Evolutionary conservation across 2,797 vertebrate genomes (phyloP), one percentile per base, ranked within the genome.

Genomic region (Acanthornis magna): DNA sequence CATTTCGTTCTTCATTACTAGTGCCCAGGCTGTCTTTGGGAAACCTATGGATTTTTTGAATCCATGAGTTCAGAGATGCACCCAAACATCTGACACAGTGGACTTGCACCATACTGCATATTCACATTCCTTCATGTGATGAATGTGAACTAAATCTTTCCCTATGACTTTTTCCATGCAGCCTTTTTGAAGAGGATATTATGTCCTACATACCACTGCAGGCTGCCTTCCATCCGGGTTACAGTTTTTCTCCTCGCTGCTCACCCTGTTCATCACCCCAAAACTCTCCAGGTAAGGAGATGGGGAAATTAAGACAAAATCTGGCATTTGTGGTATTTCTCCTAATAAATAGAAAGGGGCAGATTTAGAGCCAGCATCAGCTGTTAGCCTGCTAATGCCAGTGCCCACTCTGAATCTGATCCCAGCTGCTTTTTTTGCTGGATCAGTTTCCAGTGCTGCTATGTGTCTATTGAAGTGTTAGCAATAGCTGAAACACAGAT

Each of bases 131-230:
- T 92, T 91, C 16, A 1, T 47, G 22, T 78, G 55, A 51, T 34
- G 34, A 77, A 71, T 34, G 12, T 47, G 54, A 90, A 75, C 17
- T 32, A 66, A 80, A 38, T 34, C 20, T 80, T 60, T 94, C 63
- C 78, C 78, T 89, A 3, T 86, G 23, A 3, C 55, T 70, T 84
- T 78, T 95, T 77, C 79, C 76, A 40, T 95, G 11, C 95, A 99
- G 99, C 97, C 98, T 99, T 83, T 99, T 99, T 97, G 99, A 99
- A 97, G 99, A 99, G 97, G 99, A 99, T 85, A 99, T 99, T 89
- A 99, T 99, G 99, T 99, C 99, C 20, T 99, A 99, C 53, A 94
- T 99, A 72, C 98, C 99, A 1, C 97, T 99, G 91, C 98, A 99
- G 88, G 97, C 98, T 83, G 97, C 98, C 96, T 98, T 99, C 97